Evolutionary conservation across 2,888 invertebrate species (phyloP), one percentile per base, ranked within the genome.

Genomic region (Cartodere bifasciata): DNA sequence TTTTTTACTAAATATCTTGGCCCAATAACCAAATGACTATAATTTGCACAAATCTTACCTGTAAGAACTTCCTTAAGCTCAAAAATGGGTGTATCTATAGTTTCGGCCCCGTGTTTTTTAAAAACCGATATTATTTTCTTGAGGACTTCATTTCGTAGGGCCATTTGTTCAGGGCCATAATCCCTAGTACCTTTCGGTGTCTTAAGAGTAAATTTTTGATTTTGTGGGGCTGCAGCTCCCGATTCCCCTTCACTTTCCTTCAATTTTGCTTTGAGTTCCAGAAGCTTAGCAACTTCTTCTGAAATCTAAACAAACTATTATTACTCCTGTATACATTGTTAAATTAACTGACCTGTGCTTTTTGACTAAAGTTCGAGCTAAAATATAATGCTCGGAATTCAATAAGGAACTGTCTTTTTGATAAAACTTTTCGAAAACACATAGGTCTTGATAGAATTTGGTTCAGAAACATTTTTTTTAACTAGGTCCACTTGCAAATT

Each of bases 61-160:
- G 31, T 31, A 15, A 35, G 17, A 13, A 35, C 31, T 23, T 35
- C 35, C 34, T 88, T 95, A 10, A 95, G 63, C 62, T 97, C 97
- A 68, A 97, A 95, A 11, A 97, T 86, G 23, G 97, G 97, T 13
- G 97, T 97, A 53, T 99, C 98, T 52, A 99, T 94, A 12, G 92
- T 88, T 55, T 91, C 92, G 11, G 94, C 98, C 21, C 98, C 98
- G 52, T 99, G 97, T 41, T 80, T 81, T 56, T 95, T 91, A 56
- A 99, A 99, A 32, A 91, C 83, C 3, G 71, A 60, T 13, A 85
- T 70, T 40, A 98, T 87, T 60, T 84, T 88, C 37, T 82, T 73
- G 42, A 99, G 65, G 1, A 91, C 87, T 36, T 71, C 68, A 48
- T 87, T 78, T 16, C 97, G 72, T 35, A 98, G 67, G 1, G 87